Conservation (phyloP, 2,797 vertebrate genomes). For the Semotilus atromaculatus region DNA sequence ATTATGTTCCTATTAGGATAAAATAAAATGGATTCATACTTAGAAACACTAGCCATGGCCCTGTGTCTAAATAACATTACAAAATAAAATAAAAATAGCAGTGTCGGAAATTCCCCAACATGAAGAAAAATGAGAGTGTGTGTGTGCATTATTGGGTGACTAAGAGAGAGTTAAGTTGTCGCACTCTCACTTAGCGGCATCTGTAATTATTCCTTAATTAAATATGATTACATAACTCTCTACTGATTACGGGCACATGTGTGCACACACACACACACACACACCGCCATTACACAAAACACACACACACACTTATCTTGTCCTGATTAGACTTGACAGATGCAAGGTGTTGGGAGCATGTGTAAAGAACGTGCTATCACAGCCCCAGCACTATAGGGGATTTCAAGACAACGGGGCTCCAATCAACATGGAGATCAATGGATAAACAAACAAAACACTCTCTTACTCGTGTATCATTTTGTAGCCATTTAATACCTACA, state of each 20-base stretch:
- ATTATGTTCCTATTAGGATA: background rate
- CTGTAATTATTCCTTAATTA: slow-evolving; percentile 62
- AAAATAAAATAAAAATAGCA: background rate
- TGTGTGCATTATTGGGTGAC: slow-evolving; percentile 16
- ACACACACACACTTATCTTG: slow-evolving; percentile 53
- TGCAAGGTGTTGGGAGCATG: slow-evolving; percentile 54
- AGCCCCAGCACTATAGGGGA: slow-evolving; percentile 50
- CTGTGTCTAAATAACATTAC: background rate
- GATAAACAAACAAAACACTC: slow-evolving; percentile 36
- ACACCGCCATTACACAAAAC: background rate
- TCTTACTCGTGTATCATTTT: background rate
- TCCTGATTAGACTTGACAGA: slow-evolving; percentile 59
- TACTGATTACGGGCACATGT: slow-evolving; percentile 49
- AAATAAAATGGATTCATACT: background rate
- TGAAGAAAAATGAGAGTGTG: background rate
- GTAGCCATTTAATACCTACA: slow-evolving; percentile 16
- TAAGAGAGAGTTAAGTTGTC: slow-evolving; percentile 53
- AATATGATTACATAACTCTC: slow-evolving; percentile 65
- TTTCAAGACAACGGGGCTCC: slow-evolving; percentile 26
- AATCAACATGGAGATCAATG: slow-evolving; percentile 51
- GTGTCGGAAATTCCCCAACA: background rate
- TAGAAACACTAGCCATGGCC: background rate
- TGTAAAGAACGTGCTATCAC: slow-evolving; percentile 55
- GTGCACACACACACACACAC: slow-evolving; percentile 26
- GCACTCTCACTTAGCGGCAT: slow-evolving; percentile 51